A percentile compares a stretch with the other conserved stretches of the same genome.
These are phyloP conservation scores for Myzus persicae DNA, from an alignment of 1,140 invertebrate genomes.

Conservation along the genomic window DNA sequence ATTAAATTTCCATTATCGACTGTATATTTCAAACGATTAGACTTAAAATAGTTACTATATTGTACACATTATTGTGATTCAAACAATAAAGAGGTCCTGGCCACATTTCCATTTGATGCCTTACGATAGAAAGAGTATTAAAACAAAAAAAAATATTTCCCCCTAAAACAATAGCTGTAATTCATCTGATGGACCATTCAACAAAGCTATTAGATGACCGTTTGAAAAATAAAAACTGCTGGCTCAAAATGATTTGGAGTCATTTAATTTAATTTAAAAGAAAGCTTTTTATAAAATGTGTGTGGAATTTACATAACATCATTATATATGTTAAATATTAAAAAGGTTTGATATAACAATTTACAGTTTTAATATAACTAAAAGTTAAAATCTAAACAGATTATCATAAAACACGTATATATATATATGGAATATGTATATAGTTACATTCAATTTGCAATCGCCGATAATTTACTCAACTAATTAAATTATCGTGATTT, in stretches of 20 bases:
- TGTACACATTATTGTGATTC: not conserved
- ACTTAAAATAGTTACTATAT: not conserved
- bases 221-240: slow-evolving; percentile 25
- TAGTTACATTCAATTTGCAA: not conserved
- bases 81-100: not conserved
- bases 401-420: not conserved
- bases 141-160: not conserved
- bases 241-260: not conserved
- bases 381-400: not conserved
- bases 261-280: slow-evolving; percentile 22
- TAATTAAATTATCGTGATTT: not conserved
- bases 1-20: not conserved
- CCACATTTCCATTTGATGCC: not conserved
- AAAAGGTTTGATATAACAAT: not conserved
- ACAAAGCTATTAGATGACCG: slow-evolving; percentile 26
- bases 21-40: not conserved
- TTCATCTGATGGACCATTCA: not conserved
- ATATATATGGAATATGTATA: not conserved
- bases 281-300: not conserved
- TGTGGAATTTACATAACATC: not conserved
- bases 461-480: not conserved
- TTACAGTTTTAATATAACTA: not conserved
- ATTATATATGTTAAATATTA: not conserved
- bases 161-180: not conserved
- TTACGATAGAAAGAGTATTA: not conserved